Percentiles rank a stretch among this genome's conserved stretches.
These are phyloP conservation scores for Limnothrissa miodon DNA, from an alignment of 2,113 vertebrate genomes.

Conservation along the genomic window DNA sequence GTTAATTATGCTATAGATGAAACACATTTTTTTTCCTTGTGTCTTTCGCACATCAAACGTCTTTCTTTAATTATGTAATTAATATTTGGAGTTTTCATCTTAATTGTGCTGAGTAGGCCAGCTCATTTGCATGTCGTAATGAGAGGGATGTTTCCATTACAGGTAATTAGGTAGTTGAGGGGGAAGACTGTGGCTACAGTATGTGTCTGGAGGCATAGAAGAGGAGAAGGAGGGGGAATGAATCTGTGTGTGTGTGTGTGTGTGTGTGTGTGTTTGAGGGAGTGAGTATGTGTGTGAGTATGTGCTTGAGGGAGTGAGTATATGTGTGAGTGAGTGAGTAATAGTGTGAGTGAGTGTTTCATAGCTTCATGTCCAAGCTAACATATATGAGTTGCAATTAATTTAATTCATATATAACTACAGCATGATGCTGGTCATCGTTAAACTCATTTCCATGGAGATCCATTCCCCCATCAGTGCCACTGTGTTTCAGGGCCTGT, in stretches of 20 bases:
- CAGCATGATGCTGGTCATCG: neutral
- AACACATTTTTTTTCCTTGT: constrained; percentile 42
- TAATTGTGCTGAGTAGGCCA: constrained; percentile 74
- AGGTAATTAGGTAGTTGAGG: constrained; percentile 78
- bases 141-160: constrained; percentile 80
- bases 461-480: neutral
- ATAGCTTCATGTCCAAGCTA: neutral
- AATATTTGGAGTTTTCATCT: constrained; percentile 69
- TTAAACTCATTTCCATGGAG: neutral
- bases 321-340: neutral
- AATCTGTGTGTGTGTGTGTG: neutral
- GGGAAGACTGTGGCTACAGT: constrained; percentile 62
- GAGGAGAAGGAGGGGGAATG: constrained; percentile 29
- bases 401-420: neutral
- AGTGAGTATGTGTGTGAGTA: neutral
- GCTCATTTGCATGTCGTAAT: constrained; percentile 78
- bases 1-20: constrained; percentile 61
- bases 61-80: constrained; percentile 75
- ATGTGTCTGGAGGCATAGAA: constrained; percentile 23
- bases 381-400: neutral
- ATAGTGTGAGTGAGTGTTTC: neutral
- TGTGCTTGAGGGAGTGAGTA: neutral
- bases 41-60: constrained; percentile 71
- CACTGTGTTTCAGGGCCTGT: neutral
- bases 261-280: neutral